Conservation (phyloP, 2,113 vertebrate species). For the Psephotus haematonotus region DNA sequence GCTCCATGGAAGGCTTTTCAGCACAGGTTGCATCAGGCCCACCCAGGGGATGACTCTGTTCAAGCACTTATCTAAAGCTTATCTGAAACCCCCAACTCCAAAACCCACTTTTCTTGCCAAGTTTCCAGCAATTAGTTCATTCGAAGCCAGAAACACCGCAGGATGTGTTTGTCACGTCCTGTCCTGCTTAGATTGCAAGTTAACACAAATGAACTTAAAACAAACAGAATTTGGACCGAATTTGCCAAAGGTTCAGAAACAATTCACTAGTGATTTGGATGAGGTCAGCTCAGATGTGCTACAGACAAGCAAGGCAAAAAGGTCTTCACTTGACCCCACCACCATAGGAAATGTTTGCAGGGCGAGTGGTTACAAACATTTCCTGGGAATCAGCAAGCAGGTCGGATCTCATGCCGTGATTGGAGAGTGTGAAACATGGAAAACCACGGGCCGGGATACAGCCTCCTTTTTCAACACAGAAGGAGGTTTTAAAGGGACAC, state of each 20-base stretch:
- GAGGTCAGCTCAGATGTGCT: not conserved
- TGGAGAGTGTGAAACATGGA: not conserved
- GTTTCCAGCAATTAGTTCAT: conserved; percentile 46
- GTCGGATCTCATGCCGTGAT: fast-evolving
- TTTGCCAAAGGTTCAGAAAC: not conserved
- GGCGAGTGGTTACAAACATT: not conserved
- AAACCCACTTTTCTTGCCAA: conserved; percentile 26
- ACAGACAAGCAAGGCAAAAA: not conserved
- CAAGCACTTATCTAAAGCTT: not conserved
- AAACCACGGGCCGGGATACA: not conserved
- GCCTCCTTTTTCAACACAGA: not conserved
- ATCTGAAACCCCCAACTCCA: conserved; percentile 15
- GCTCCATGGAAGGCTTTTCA: not conserved
- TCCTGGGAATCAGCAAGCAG: not conserved
- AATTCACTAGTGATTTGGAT: not conserved
- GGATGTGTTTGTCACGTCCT: conserved; percentile 64
- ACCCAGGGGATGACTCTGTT: not conserved
- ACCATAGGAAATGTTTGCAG: not conserved
- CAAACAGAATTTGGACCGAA: not conserved
- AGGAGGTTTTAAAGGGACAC: not conserved
- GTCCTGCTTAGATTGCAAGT: not conserved
- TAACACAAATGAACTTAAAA: not conserved
- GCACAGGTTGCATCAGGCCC: not conserved
- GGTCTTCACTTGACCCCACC: not conserved
- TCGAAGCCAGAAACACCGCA: not conserved